These are phyloP conservation scores for Odocoileus virginianus DNA, from an alignment of 2,113 vertebrate species.

Conservation along the genomic window DNA sequence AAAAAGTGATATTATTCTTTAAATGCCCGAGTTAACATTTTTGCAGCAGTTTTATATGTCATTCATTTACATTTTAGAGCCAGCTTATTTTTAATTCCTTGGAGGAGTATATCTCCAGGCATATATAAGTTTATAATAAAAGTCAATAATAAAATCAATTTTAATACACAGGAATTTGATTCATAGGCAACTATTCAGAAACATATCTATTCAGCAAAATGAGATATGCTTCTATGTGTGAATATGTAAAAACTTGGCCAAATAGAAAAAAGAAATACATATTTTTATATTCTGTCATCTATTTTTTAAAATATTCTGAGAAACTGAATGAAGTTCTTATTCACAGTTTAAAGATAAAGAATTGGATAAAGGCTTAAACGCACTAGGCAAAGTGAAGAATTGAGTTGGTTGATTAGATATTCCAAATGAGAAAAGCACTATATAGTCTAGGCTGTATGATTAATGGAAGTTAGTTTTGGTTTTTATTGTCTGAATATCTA, in stretches of 20 bases:
- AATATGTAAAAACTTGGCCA: neutral
- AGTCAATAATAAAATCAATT: conserved; percentile 55
- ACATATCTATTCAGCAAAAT: neutral
- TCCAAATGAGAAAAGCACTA: neutral
- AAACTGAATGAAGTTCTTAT: neutral
- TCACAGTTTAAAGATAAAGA: neutral
- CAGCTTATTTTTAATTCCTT: neutral
- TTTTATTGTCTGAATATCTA: neutral
- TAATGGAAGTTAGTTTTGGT: neutral
- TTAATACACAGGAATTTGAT: conserved; percentile 22
- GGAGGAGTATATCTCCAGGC: neutral
- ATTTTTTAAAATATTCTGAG: conserved; percentile 18
- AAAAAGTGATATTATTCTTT: neutral
- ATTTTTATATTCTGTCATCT: neutral
- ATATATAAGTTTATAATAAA: conserved; percentile 39
- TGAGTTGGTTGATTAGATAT: neutral
- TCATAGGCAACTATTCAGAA: conserved; percentile 13
- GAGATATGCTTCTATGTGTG: neutral
- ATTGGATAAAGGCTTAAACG: neutral
- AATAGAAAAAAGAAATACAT: neutral
- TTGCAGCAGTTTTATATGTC: neutral
- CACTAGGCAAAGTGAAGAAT: neutral
- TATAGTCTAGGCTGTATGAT: neutral
- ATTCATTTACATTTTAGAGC: neutral
- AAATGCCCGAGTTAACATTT: neutral